Evolutionary conservation across 2,113 vertebrate species (phyloP).

Genomic region (Haemorhous mexicanus): DNA sequence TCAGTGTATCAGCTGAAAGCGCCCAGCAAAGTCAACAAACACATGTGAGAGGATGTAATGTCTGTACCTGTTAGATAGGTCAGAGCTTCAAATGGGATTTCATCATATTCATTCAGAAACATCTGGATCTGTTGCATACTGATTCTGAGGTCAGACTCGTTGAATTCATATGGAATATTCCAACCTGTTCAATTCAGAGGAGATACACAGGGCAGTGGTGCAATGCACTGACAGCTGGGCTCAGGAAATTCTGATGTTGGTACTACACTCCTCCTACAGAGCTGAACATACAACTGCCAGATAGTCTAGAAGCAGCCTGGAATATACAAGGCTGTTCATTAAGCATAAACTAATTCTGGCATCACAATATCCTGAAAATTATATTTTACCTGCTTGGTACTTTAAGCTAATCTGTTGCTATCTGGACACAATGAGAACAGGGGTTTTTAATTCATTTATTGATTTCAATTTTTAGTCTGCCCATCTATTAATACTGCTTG

Average conservation of each 20-base stretch:
- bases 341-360: neutral
- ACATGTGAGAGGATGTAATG: neutral
- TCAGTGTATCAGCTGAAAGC: neutral
- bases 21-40: neutral
- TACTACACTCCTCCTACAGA: neutral
- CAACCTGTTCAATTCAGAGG: slow-evolving; percentile 76
- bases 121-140: slow-evolving; percentile 91
- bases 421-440: neutral
- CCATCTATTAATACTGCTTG: neutral
- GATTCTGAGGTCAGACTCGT: slow-evolving; percentile 90
- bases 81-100: slow-evolving; percentile 87
- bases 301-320: neutral
- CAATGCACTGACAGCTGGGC: neutral
- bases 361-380: neutral
- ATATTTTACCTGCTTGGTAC: neutral
- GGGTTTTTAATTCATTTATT: neutral
- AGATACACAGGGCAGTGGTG: neutral
- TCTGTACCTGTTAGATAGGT: slow-evolving; percentile 87
- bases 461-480: neutral
- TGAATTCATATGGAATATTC: slow-evolving; percentile 97
- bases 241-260: neutral
- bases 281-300: neutral
- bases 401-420: neutral
- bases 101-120: slow-evolving; percentile 91
- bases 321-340: neutral